phyloP scores from a whole-genome alignment of 64 coral and sea anemone species.

The Cladopsammia gracilis region DNA sequence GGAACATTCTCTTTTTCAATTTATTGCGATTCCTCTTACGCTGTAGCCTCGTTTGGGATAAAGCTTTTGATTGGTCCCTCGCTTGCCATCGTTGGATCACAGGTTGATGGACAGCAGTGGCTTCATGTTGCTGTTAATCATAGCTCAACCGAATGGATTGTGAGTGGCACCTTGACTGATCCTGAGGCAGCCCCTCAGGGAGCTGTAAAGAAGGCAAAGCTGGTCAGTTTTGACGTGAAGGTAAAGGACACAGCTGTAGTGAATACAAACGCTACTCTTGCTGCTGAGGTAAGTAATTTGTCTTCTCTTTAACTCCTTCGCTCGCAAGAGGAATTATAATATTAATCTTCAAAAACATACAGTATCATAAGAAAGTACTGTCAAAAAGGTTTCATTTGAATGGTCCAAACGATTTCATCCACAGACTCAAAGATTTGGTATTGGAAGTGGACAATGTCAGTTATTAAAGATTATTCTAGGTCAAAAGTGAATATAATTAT shows the following conservation, averaged over 20 bases:
- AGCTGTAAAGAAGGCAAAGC: conserved; percentile 47
- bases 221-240: conserved; percentile 53
- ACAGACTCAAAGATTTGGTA: too few species aligned
- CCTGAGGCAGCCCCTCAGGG: conserved; percentile 43
- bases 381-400: too few species aligned
- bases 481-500: too few species aligned
- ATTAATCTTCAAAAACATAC: too few species aligned
- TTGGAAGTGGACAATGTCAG: too few species aligned
- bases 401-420: too few species aligned
- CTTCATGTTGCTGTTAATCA: conserved; percentile 45
- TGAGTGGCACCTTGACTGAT: conserved; percentile 43
- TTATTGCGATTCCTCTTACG: conserved; percentile 59
- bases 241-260: conserved; percentile 55
- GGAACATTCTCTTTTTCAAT: conserved; percentile 43
- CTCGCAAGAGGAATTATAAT: too few species aligned
- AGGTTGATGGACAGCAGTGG: conserved; percentile 40
- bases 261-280: conserved; percentile 35
- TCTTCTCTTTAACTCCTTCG: too few species aligned
- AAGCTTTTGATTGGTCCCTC: conserved; percentile 40
- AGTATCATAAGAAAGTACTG: too few species aligned
- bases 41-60: conserved; percentile 53
- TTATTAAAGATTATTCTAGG: too few species aligned
- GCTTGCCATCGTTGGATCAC: conserved; percentile 37
- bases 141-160: conserved; percentile 45
- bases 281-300: conserved; percentile 38